Conservation (phyloP, 1,140 invertebrate species). For the Probaryconus sp. region DNA sequence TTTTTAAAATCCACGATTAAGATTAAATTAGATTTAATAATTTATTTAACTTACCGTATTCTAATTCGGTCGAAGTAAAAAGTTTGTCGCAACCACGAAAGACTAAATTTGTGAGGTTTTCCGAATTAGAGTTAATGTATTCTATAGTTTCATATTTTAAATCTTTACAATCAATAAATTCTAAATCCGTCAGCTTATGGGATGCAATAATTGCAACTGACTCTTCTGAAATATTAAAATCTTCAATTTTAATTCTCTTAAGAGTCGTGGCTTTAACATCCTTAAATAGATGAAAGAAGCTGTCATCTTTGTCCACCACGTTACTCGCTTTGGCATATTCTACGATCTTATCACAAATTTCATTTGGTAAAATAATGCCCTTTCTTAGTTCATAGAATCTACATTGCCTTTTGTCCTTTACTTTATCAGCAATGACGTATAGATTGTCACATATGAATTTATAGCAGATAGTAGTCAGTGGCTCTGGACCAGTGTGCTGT, state of each 20-base stretch:
- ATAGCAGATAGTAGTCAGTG: slow-evolving; percentile 82
- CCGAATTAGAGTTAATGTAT: slow-evolving; percentile 79
- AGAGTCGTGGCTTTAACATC: slow-evolving; percentile 83
- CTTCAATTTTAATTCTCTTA: slow-evolving; percentile 83
- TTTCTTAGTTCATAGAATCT: slow-evolving; percentile 74
- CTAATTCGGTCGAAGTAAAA: slow-evolving; percentile 6
- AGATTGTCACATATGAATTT: slow-evolving; percentile 82
- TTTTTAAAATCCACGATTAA: too few relatives aligned
- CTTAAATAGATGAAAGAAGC: slow-evolving; percentile 85
- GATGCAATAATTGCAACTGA: slow-evolving; percentile 83
- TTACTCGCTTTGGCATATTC: slow-evolving; percentile 81
- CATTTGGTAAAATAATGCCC: slow-evolving; percentile 82
- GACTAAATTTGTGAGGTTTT: slow-evolving; percentile 75
- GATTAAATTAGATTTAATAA: too few relatives aligned
- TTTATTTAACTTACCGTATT: slow-evolving; percentile 3
- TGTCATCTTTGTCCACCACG: slow-evolving; percentile 79
- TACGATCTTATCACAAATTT: slow-evolving; percentile 85
- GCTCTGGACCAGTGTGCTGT: slow-evolving; percentile 68
- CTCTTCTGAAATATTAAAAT: slow-evolving; percentile 84
- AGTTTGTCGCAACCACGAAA: slow-evolving; percentile 68
- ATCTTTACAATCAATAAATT: slow-evolving; percentile 84
- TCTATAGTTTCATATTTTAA: slow-evolving; percentile 81
- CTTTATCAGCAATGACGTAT: too few relatives aligned
- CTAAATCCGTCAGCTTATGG: slow-evolving; percentile 85
- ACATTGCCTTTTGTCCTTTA: slow-evolving; percentile 71